Conservation (phyloP, 2,797 vertebrate species). For the Podargus strigoides region DNA sequence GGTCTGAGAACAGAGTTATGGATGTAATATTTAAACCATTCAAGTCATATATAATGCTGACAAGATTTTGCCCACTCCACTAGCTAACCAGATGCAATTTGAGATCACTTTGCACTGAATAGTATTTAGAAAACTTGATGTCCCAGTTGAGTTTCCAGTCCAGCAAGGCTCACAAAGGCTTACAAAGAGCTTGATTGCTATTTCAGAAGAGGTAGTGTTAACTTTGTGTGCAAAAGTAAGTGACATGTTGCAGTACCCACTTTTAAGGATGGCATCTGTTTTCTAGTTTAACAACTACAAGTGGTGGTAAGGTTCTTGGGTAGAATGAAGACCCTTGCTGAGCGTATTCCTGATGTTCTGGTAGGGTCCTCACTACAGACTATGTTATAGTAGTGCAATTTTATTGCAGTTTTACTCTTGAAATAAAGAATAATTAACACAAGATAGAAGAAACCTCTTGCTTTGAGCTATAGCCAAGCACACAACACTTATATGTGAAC, state of each 20-base stretch:
- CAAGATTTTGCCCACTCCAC: background rate
- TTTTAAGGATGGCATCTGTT: background rate
- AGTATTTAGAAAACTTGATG: background rate
- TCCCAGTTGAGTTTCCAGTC: background rate
- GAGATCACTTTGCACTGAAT: background rate
- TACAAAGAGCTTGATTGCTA: background rate
- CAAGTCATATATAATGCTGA: background rate
- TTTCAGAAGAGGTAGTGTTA: background rate
- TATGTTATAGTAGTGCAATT: background rate
- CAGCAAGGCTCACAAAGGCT: background rate
- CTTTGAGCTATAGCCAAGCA: background rate
- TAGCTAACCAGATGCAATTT: background rate
- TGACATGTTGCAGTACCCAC: rapidly evolving
- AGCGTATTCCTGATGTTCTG: background rate
- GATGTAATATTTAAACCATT: background rate
- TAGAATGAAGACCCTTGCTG: background rate
- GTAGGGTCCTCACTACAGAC: background rate
- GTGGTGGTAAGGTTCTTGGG: background rate
- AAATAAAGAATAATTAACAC: background rate
- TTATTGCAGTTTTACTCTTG: background rate
- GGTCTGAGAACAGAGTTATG: background rate
- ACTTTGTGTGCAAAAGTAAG: background rate
- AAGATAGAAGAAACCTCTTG: background rate
- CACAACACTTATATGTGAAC: background rate
- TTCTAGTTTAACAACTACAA: background rate